phyloP scores from a whole-genome alignment of 2,888 invertebrate species.

The Drosophila robusta region DNA sequence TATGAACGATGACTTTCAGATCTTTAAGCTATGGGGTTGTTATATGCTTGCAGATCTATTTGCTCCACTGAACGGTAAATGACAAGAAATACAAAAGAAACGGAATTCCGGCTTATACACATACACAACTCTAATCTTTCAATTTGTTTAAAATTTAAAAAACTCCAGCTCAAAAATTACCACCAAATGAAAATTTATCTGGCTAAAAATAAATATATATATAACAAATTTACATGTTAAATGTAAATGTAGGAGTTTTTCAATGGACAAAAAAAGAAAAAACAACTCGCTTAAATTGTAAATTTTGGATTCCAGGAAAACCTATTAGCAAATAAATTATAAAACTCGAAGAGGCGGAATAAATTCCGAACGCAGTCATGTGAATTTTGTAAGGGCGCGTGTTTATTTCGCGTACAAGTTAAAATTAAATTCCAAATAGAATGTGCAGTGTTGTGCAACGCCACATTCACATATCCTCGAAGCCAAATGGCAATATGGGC shows the following conservation, averaged over 20 bases:
- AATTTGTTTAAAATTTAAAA: too few relatives aligned
- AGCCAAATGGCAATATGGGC: conserved; percentile 5
- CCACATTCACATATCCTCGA: background rate
- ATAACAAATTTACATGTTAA: too few relatives aligned
- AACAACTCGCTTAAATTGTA: too few relatives aligned
- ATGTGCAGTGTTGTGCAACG: background rate
- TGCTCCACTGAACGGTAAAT: conserved; percentile 1
- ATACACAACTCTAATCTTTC: too few relatives aligned
- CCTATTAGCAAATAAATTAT: background rate
- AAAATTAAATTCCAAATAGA: background rate
- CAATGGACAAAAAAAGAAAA: too few relatives aligned
- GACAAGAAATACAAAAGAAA: background rate
- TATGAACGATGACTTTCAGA: conserved; percentile 17
- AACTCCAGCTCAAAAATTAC: too few relatives aligned
- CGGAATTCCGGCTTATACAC: background rate
- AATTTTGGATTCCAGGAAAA: too few relatives aligned
- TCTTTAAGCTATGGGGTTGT: background rate
- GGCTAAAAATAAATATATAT: background rate
- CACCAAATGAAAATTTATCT: background rate
- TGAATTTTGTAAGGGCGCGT: background rate
- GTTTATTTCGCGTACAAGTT: conserved; percentile 4
- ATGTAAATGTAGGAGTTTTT: too few relatives aligned
- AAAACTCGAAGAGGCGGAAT: background rate
- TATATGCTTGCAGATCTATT: background rate
- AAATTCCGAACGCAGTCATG: background rate